Percentiles rank a stretch among this genome's conserved stretches.
Conservation (phyloP, 2,888 invertebrate species). For the Operophtera brumata region DNA sequence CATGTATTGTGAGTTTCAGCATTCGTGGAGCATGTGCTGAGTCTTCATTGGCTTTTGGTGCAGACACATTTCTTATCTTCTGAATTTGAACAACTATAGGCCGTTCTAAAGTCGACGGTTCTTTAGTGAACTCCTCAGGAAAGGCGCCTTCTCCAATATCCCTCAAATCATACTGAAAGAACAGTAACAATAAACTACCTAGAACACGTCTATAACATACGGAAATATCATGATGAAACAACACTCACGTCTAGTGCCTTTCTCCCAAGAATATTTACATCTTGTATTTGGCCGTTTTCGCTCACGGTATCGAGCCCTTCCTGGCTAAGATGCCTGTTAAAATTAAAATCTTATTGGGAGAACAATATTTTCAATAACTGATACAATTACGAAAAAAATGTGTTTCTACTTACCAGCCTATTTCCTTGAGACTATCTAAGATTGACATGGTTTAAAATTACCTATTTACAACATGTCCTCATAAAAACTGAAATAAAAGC, state of each 20-base stretch:
- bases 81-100: conserved; percentile 92
- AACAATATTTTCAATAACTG: conserved; percentile 13
- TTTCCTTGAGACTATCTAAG: conserved; percentile 82
- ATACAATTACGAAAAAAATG: not conserved
- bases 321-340: conserved; percentile 86
- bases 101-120: conserved; percentile 72
- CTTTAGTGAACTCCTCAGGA: conserved; percentile 84
- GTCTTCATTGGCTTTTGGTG: conserved; percentile 94
- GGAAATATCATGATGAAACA: conserved; percentile 6
- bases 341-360: conserved; percentile 37
- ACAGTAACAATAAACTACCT: conserved; percentile 24
- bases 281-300: conserved; percentile 82
- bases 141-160: conserved; percentile 89
- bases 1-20: conserved; percentile 91
- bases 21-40: conserved; percentile 90
- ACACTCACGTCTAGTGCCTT: conserved; percentile 86
- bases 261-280: conserved; percentile 82
- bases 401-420: conserved; percentile 82
- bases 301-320: conserved; percentile 85
- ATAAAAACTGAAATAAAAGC: conserved; percentile 59
- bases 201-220: conserved; percentile 26
- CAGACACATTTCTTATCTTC: conserved; percentile 92
- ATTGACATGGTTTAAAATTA: conserved; percentile 79
- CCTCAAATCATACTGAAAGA: conserved; percentile 86
- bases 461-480: conserved; percentile 60